A percentile compares a stretch with the other conserved stretches of the same genome.
These are phyloP conservation scores for Arrhopalites spinosus DNA, from an alignment of 2,888 invertebrate genomes.

Conservation along the genomic window DNA sequence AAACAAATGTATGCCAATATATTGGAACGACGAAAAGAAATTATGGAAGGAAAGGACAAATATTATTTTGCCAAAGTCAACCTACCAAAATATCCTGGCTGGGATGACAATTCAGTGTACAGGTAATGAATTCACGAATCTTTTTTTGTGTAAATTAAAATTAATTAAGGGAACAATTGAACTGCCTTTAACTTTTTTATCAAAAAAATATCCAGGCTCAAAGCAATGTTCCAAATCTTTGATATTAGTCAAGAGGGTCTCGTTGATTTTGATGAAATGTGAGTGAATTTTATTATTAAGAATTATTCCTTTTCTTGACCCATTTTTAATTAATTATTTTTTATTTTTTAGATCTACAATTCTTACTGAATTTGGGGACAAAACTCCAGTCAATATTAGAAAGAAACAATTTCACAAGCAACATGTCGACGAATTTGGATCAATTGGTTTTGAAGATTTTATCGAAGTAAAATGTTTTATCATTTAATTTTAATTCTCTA, in stretches of 20 bases:
- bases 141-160: not conserved
- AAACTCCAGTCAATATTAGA: not conserved
- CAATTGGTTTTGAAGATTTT: conserved; percentile 26
- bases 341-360: conserved; percentile 8
- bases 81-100: conserved; percentile 15
- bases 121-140: not conserved
- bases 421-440: conserved; percentile 20
- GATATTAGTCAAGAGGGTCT: conserved; percentile 27
- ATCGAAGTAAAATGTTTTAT: not conserved
- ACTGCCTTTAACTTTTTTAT: not conserved
- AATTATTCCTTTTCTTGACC: not conserved
- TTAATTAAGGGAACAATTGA: not conserved
- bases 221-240: conserved; percentile 26
- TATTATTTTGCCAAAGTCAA: conserved; percentile 18
- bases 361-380: conserved; percentile 28
- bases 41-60: conserved; percentile 5
- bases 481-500: too few species aligned
- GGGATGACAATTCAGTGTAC: conserved; percentile 5
- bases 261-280: conserved; percentile 26
- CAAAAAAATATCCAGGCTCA: not conserved
- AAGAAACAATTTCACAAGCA: conserved; percentile 1
- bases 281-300: not conserved
- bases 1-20: conserved; percentile 11
- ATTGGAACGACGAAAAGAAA: conserved; percentile 20
- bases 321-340: not conserved